Evolutionary conservation across 2,113 vertebrate genomes (phyloP).

Genomic region (Megaleporinus macrocephalus): DNA sequence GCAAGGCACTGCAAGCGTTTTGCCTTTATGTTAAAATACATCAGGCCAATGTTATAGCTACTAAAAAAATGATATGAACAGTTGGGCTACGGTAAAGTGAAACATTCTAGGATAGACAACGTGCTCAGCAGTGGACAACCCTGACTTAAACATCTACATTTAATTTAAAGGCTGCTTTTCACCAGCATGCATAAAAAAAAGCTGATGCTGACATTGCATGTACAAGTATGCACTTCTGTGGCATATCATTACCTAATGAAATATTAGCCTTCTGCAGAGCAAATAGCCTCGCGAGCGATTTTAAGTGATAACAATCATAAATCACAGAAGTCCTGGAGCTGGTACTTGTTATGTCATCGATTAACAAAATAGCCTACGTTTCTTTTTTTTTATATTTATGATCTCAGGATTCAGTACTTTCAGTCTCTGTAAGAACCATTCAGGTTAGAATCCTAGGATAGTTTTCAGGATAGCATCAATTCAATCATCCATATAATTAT

Average conservation of each 20-base stretch:
- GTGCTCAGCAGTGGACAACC: not conserved
- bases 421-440: not conserved
- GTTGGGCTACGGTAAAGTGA: not conserved
- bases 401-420: not conserved
- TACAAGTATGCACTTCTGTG: conserved; percentile 16
- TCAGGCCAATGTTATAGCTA: not conserved
- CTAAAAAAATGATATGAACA: not conserved
- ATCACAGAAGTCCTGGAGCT: conserved; percentile 22
- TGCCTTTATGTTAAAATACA: not conserved
- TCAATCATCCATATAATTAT: too few species aligned
- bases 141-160: not conserved
- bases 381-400: not conserved
- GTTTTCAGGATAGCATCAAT: not conserved
- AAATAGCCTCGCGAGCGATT: conserved; percentile 33
- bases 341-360: not conserved
- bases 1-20: not conserved
- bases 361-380: conserved; percentile 2
- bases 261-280: conserved; percentile 39
- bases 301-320: conserved; percentile 38
- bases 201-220: conserved; percentile 16
- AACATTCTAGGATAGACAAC: not conserved
- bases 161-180: not conserved
- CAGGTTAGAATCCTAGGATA: not conserved
- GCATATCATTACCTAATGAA: conserved; percentile 25
- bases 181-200: conserved; percentile 17